phyloP scores from a whole-genome alignment of 2,113 vertebrate species.

The Callocephalon fimbriatum region DNA sequence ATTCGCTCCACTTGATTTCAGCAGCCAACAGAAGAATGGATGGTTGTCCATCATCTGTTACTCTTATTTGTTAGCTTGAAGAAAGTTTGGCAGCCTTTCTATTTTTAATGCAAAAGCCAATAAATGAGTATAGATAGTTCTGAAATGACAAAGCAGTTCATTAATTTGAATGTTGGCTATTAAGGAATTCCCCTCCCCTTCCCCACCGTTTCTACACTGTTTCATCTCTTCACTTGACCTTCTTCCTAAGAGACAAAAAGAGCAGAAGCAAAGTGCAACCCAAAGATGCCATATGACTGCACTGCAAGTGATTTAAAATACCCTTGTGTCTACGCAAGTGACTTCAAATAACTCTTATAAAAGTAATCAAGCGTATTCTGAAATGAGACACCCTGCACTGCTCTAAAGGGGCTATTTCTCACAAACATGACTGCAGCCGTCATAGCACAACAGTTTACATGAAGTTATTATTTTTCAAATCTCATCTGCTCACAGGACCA shows the following conservation, averaged over 20 bases:
- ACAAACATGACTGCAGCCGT: accelerated
- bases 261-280: neutral
- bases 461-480: neutral
- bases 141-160: neutral
- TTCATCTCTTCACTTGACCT: neutral
- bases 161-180: neutral
- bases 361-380: neutral
- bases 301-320: neutral
- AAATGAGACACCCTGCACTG: neutral
- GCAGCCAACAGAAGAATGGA: accelerated
- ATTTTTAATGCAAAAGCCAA: neutral
- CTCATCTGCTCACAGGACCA: neutral
- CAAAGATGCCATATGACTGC: neutral
- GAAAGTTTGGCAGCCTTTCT: neutral
- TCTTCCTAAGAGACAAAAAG: neutral
- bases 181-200: neutral
- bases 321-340: accelerated
- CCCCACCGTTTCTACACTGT: neutral
- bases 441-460: accelerated
- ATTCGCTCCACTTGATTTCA: neutral
- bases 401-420: neutral
- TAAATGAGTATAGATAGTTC: neutral
- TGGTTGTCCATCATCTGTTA: neutral
- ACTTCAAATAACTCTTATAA: neutral
- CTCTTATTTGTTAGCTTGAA: neutral